Percentiles rank a stretch among this genome's conserved stretches.
Evolutionary conservation across 2,797 vertebrate genomes (phyloP).

Genomic region (Spatula versicolor): DNA sequence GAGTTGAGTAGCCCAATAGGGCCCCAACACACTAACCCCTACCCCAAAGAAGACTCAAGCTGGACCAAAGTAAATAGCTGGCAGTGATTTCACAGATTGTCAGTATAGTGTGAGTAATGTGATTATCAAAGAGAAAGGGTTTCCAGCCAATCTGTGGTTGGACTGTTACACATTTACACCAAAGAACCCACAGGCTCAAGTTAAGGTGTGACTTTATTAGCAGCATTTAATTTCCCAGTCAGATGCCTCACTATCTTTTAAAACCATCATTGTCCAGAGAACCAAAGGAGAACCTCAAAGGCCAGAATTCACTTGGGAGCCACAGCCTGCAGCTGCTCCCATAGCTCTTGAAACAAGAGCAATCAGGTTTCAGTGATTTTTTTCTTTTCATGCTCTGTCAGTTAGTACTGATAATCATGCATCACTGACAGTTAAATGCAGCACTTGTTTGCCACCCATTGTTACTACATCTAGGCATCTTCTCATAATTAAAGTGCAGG

Average conservation of each 20-base stretch:
- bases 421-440: not conserved
- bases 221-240: not conserved
- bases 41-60: not conserved
- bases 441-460: not conserved
- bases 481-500: not conserved
- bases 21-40: not conserved
- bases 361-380: not conserved
- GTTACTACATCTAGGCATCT: not conserved
- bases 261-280: rapidly evolving
- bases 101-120: rapidly evolving
- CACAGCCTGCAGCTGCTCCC: not conserved
- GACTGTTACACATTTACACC: not conserved
- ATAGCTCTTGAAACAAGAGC: not conserved
- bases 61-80: not conserved
- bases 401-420: not conserved
- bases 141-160: not conserved
- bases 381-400: not conserved
- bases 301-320: not conserved
- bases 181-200: not conserved
- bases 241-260: not conserved
- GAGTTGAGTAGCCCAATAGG: not conserved
- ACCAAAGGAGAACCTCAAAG: not conserved
- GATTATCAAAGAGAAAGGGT: not conserved
- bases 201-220: not conserved
- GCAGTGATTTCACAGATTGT: not conserved